Conservation (phyloP, 2,888 invertebrate species). For the Choristoneura rosaceana region DNA sequence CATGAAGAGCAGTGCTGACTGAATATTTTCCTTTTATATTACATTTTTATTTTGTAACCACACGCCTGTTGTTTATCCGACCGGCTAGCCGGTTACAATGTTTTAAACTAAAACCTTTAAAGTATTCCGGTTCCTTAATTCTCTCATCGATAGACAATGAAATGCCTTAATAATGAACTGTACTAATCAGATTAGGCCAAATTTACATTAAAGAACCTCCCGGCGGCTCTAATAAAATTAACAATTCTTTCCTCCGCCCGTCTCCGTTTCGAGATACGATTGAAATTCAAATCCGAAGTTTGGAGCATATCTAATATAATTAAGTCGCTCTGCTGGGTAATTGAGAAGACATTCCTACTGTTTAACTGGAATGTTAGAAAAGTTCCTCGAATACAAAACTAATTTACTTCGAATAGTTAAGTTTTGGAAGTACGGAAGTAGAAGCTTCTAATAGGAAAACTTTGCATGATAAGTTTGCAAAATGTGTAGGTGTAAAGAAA, state of each 20-base stretch:
- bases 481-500: not conserved
- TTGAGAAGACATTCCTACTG: slow-evolving; percentile 74
- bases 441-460: slow-evolving; percentile 1
- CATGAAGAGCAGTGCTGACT: too few relatives aligned
- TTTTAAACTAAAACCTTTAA: not conserved
- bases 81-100: too few relatives aligned
- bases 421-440: not conserved
- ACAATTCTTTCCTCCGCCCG: slow-evolving; percentile 70
- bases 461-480: not conserved
- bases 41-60: too few relatives aligned
- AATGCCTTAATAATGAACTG: slow-evolving; percentile 32
- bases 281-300: slow-evolving; percentile 81
- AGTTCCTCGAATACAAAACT: slow-evolving; percentile 50
- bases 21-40: too few relatives aligned
- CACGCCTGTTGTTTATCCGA: too few relatives aligned
- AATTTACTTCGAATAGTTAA: not conserved
- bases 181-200: slow-evolving; percentile 56
- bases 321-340: slow-evolving; percentile 75
- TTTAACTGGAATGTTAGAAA: slow-evolving; percentile 51
- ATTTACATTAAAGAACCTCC: slow-evolving; percentile 74
- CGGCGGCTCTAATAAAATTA: slow-evolving; percentile 75
- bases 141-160: slow-evolving; percentile 26
- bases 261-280: slow-evolving; percentile 62
- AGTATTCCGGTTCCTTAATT: not conserved
- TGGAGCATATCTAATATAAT: slow-evolving; percentile 78